These are phyloP conservation scores for Drosophila pachea DNA, from an alignment of 1,140 invertebrate species.

Conservation along the genomic window DNA sequence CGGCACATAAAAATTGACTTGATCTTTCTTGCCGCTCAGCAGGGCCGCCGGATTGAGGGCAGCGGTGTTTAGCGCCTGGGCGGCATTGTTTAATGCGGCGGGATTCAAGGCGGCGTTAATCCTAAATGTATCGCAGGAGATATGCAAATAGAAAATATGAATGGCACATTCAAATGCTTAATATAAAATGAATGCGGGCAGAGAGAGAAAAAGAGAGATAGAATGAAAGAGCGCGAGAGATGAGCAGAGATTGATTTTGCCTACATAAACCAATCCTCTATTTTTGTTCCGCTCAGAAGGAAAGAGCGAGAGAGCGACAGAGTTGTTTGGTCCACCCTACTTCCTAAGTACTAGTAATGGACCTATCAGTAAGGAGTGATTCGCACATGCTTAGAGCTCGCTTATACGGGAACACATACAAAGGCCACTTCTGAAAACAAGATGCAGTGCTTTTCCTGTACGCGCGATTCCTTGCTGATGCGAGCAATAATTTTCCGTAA, in stretches of 20 bases:
- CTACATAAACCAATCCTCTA: too few species aligned
- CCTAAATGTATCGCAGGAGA: constrained; percentile 57
- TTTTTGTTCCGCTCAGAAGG: neutral
- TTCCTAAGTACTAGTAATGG: too few species aligned
- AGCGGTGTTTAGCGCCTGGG: constrained; percentile 71
- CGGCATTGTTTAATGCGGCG: constrained; percentile 73
- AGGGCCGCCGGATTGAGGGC: constrained; percentile 72
- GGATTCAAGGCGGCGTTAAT: constrained; percentile 75
- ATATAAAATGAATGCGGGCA: constrained; percentile 16
- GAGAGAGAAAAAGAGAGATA: neutral
- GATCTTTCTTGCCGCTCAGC: constrained; percentile 74
- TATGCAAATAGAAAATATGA: constrained; percentile 38
- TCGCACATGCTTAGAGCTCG: too few species aligned
- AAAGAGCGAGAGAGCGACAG: neutral
- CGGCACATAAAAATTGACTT: constrained; percentile 74
- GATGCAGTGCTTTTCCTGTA: too few species aligned
- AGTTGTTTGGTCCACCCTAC: neutral
- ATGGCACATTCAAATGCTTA: constrained; percentile 20
- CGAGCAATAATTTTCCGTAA: too few species aligned
- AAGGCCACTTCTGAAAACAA: too few species aligned
- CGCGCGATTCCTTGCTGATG: too few species aligned
- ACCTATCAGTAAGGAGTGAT: too few species aligned
- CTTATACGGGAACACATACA: too few species aligned
- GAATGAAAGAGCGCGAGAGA: neutral
- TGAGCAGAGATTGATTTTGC: neutral